Evolutionary conservation across 2,113 vertebrate genomes (phyloP).

Genomic region (Lagenorhynchus albirostris): DNA sequence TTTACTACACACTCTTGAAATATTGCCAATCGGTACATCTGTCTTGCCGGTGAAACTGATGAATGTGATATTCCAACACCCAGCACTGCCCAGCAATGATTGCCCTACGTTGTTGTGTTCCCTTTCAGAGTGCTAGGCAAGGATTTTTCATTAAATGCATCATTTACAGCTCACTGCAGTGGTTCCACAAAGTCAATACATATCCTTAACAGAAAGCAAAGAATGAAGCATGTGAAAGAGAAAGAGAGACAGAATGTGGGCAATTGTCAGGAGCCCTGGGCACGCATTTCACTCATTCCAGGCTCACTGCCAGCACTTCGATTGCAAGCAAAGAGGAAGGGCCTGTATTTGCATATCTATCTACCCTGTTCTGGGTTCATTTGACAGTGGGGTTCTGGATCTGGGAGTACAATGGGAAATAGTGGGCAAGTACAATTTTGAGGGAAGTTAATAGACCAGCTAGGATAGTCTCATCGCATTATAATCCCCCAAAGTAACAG

Average conservation of each 20-base stretch:
- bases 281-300: background rate
- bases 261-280: background rate
- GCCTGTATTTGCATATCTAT: background rate
- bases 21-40: background rate
- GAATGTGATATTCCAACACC: background rate
- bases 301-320: background rate
- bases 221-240: slow-evolving; percentile 23
- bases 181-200: slow-evolving; percentile 60
- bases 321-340: background rate
- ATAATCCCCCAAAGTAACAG: background rate
- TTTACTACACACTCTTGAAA: background rate
- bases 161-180: slow-evolving; percentile 67
- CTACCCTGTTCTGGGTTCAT: background rate
- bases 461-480: background rate
- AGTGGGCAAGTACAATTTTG: background rate
- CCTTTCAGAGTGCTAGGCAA: background rate
- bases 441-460: background rate
- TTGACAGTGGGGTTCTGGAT: rapidly evolving
- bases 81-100: background rate
- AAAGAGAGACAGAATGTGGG: background rate
- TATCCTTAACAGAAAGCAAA: slow-evolving; percentile 47
- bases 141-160: slow-evolving; percentile 68
- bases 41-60: background rate
- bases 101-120: background rate
- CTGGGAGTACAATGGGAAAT: background rate